Evolutionary conservation across 2,888 invertebrate species (phyloP).

Genomic region (Blera fallax): DNA sequence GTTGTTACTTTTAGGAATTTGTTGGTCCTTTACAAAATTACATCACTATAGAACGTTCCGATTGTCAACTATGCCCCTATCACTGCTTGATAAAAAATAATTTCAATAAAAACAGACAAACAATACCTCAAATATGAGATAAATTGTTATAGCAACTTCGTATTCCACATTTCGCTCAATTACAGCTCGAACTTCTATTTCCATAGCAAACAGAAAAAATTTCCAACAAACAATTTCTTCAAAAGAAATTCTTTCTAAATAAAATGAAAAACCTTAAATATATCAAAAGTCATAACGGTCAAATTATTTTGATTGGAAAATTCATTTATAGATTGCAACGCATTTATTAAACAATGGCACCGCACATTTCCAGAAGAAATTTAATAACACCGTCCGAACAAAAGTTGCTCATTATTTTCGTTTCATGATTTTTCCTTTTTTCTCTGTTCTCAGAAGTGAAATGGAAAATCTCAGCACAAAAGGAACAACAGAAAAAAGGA

Average conservation of each 20-base stretch:
- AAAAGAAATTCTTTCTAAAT: background rate
- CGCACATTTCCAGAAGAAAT: slow-evolving; percentile 15
- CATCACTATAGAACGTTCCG: no score
- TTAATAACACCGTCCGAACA: slow-evolving; percentile 25
- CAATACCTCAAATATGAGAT: no score
- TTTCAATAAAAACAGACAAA: no score
- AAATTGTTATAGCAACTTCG: no score
- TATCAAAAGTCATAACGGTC: slow-evolving; percentile 20
- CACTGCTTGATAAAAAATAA: no score
- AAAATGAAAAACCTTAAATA: background rate
- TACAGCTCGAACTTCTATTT: background rate
- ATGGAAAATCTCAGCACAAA: slow-evolving; percentile 21
- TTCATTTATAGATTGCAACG: slow-evolving; percentile 3
- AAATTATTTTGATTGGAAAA: slow-evolving; percentile 48
- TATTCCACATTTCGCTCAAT: background rate
- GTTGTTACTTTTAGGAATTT: no score
- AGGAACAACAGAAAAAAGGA: background rate
- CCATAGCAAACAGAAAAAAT: background rate
- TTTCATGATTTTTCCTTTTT: background rate
- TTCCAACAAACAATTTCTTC: background rate
- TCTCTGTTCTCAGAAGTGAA: background rate
- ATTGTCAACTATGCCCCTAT: no score
- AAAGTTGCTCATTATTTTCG: slow-evolving; percentile 25
- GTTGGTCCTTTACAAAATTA: no score
- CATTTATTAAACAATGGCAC: slow-evolving; percentile 23